Evolutionary conservation across 2,113 vertebrate species (phyloP), one percentile per base, ranked within the genome.

Genomic region (Cololabis saira): DNA sequence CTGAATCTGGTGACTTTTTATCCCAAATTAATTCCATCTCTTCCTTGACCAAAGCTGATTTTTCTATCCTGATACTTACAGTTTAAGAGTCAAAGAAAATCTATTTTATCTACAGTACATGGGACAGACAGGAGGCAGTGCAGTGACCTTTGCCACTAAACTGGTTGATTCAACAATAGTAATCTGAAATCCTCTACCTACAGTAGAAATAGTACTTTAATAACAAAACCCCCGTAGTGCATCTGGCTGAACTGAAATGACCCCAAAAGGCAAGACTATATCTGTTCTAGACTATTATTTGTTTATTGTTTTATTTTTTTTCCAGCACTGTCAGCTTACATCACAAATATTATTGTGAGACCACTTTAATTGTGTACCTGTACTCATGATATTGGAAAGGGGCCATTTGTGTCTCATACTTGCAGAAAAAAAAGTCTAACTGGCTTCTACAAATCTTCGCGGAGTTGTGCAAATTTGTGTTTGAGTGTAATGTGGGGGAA

Each of bases 401-500:
- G 14, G 65, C 18, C 16, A 48, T 9, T 33, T 15, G 18, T 27
- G 52, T 62, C 37, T 53, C 10, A 47, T 45, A 59, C 15, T 16
- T 43, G 7, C 4, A 43, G 18, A 24, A 62, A 55, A 60, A 56
- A 22, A 56, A 22, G n/a, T 14, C 22, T 40, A 27, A 60, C 49
- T 58, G 22, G 64, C 16, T 18, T 53, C 24, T 71, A 6, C 14
- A 43, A 30, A 51, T 49, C 15, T 66, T 61, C 62, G 19, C 58
- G 22, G 51, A 55, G 66, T 53, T 67, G 17, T 42, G 48, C 12
- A 3, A n/a, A n/a, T 42, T 7, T 66, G 14, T 65, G 21, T 53
- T 8, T 64, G 58, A 66, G 42, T 16, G 27, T 68, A 51, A 49
- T 67, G 74, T 71, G 76, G 57, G 74, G 59, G 64, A 73, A 66